Evolutionary conservation across 2,888 invertebrate genomes (phyloP), one percentile per base, ranked within the genome.

Genomic region (Ochropacha duplaris): DNA sequence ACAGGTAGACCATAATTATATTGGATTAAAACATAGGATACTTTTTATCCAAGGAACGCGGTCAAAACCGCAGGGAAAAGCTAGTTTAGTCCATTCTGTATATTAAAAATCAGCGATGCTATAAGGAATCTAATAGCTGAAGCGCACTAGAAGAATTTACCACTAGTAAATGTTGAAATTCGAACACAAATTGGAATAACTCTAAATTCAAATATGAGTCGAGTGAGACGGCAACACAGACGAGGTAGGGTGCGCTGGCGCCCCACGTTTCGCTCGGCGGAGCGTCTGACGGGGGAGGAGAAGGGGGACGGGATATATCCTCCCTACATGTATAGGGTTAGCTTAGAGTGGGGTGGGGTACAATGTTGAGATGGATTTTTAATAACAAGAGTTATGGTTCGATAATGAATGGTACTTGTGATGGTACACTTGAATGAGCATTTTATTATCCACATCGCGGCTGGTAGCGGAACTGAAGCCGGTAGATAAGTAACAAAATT

Each of bases 211-310:
- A 36, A 31, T 31, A 31, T n/a, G 4, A 9, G 11, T 2, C 57
- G 36, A 54, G 60, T 50, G 31, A 31, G 26, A 22, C 49, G 59
- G 50, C 50, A 55, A 57, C 39, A 50, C 50, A 36, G 19, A 56
- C 55, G 56, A 34, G 5, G 14, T 39, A 16, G 44, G 55, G 54
- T 49, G 54, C 49, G 44, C 39, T 36, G 39, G 63, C 49, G 57
- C 51, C 61, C 61, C 56, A 28, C 56, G 56, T 54, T 61, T 61
- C 58, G 60, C 56, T 58, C 50, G 24, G 51, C 49, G 22, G 54
- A 44, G 9, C 19, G 44, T 44, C 16, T 34, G 22, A 44, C 36
- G 59, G 56, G 59, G 54, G 56, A 36, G 44, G n/a, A 4, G 50
- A 54, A 44, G 28, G 39, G 39, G 28, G 44, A 39, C n/a, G 57